A percentile compares a stretch with the other conserved stretches of the same genome.
Evolutionary conservation across 2,888 invertebrate species (phyloP).

Genomic region (Cryptocheilus praepositus): DNA sequence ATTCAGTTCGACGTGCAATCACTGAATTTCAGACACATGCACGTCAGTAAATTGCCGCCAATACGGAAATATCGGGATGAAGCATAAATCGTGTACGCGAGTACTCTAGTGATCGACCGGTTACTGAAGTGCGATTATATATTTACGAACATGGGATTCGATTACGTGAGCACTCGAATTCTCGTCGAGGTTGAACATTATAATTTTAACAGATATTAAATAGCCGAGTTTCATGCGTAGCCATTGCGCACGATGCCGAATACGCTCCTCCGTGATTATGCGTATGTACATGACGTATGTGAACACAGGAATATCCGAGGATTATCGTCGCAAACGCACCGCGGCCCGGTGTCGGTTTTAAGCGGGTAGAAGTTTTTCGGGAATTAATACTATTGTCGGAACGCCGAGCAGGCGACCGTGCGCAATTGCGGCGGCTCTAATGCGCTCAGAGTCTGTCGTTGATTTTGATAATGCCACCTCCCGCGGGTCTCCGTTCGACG

Average conservation of each 20-base stretch:
- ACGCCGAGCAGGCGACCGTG: neutral
- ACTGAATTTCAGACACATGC: slow-evolving; percentile 50
- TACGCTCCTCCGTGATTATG: neutral
- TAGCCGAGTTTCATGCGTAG: slow-evolving; percentile 37
- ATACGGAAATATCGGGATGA: slow-evolving; percentile 52
- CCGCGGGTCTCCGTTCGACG: no score
- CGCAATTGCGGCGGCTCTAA: no score
- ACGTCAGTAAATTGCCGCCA: slow-evolving; percentile 47
- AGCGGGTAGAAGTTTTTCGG: slow-evolving; percentile 3
- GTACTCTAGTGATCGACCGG: neutral
- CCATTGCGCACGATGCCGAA: neutral
- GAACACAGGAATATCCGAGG: neutral
- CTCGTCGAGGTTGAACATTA: slow-evolving; percentile 40
- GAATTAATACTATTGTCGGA: slow-evolving; percentile 1
- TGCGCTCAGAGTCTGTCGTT: no score
- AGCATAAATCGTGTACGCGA: slow-evolving; percentile 43
- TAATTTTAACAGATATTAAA: slow-evolving; percentile 55
- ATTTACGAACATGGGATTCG: slow-evolving; percentile 47
- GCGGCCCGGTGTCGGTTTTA: neutral
- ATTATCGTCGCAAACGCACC: slow-evolving; percentile 7
- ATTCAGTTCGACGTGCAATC: slow-evolving; percentile 51
- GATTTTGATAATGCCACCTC: no score
- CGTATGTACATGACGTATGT: neutral
- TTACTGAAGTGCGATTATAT: slow-evolving; percentile 35
- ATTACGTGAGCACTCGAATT: slow-evolving; percentile 47